Conservation (phyloP, 2,113 vertebrate genomes). For the Lasiurus cinereus region DNA sequence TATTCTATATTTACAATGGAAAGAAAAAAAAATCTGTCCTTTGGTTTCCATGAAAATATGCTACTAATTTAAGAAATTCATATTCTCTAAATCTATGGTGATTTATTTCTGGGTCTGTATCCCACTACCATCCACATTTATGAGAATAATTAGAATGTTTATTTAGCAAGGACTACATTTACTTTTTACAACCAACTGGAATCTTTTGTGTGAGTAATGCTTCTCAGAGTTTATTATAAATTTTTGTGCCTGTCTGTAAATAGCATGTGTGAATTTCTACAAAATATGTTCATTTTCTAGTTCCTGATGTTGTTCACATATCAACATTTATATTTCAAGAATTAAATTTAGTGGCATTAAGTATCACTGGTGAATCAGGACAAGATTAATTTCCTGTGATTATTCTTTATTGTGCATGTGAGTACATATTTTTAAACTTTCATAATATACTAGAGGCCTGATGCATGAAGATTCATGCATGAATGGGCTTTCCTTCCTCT, state of each 20-base stretch:
- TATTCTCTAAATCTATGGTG: background rate
- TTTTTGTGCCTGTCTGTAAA: background rate
- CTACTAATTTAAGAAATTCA: conserved; percentile 16
- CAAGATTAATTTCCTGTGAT: background rate
- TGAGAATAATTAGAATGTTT: background rate
- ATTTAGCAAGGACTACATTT: background rate
- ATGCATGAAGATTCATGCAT: no score
- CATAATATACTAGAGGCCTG: no score
- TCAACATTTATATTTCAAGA: background rate
- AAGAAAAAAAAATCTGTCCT: conserved; percentile 27
- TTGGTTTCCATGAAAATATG: background rate
- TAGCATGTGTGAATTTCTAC: background rate
- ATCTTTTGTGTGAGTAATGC: background rate
- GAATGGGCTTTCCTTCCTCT: no score
- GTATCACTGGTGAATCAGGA: background rate
- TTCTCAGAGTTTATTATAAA: background rate
- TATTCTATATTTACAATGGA: conserved; percentile 37
- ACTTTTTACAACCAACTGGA: background rate
- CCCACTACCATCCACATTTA: background rate
- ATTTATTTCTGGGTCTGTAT: background rate
- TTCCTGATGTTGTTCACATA: background rate
- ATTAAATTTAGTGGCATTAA: background rate
- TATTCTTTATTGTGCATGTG: background rate
- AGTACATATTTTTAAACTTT: background rate
- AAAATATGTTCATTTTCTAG: background rate